Conservation (phyloP, 1,140 invertebrate genomes). For the Euschistus heros region DNA sequence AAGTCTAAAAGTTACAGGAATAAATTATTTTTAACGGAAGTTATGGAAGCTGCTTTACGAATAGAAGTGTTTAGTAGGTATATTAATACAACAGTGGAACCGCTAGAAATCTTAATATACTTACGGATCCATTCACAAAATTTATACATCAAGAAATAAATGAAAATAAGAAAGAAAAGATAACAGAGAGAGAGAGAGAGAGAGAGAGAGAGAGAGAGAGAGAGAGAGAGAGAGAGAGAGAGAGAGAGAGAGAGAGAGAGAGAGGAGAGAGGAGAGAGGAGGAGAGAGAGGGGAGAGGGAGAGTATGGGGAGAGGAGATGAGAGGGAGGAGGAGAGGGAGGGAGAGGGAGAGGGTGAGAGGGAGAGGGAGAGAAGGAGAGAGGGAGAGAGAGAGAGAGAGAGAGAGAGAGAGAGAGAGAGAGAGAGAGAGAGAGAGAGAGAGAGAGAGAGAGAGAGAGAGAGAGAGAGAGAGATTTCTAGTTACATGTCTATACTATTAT, state of each 20-base stretch:
- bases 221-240: neutral
- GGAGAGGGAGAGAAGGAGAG: neutral
- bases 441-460: conserved; percentile 7
- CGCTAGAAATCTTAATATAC: too few relatives aligned
- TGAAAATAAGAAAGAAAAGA: too few relatives aligned
- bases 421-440: conserved; percentile 1
- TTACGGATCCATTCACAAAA: too few relatives aligned
- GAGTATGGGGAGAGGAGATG: neutral
- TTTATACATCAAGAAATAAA: too few relatives aligned
- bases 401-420: conserved; percentile 2
- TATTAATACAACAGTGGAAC: too few relatives aligned
- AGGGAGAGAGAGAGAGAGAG: neutral
- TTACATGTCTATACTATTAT: too few relatives aligned
- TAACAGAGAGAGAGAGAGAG: neutral
- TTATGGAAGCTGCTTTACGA: too few relatives aligned
- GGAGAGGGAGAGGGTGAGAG: neutral
- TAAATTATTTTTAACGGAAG: too few relatives aligned
- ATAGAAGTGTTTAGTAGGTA: too few relatives aligned
- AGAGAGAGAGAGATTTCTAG: neutral
- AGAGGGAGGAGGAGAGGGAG: neutral
- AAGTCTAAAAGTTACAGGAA: too few relatives aligned
- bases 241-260: neutral
- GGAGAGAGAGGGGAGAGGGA: neutral
- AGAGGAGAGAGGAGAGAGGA: neutral
- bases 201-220: neutral